Percentiles rank a stretch among this genome's conserved stretches.
phyloP scores from a whole-genome alignment of 2,113 vertebrate genomes.

The Stegostoma tigrinum region DNA sequence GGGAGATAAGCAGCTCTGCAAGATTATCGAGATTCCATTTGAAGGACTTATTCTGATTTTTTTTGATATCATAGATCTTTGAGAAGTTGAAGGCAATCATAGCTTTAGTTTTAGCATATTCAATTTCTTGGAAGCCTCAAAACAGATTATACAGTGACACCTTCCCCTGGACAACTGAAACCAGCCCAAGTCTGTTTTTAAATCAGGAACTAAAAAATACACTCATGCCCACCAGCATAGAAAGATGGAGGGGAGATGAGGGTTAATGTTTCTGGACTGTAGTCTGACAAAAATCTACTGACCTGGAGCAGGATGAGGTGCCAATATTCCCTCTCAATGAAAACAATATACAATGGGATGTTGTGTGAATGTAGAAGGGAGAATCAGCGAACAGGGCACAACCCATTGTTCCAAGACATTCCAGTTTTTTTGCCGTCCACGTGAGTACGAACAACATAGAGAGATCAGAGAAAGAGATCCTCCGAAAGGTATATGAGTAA shows the following conservation, averaged over 20 bases:
- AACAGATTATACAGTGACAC: background rate
- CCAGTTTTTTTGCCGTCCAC: too few relatives aligned
- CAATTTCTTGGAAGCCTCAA: background rate
- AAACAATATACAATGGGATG: too few relatives aligned
- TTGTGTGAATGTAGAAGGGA: too few relatives aligned
- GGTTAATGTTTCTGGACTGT: background rate
- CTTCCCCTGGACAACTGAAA: background rate
- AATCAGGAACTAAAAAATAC: background rate
- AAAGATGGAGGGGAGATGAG: background rate
- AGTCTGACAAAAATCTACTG: too few relatives aligned
- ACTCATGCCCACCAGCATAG: background rate
- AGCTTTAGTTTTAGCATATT: background rate
- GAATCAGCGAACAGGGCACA: too few relatives aligned
- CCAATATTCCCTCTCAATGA: too few relatives aligned
- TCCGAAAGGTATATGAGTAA: background rate
- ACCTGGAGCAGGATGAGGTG: too few relatives aligned
- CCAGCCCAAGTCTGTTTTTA: background rate
- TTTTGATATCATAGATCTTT: background rate
- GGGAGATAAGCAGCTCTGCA: too few relatives aligned
- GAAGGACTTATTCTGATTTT: background rate
- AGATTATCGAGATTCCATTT: background rate
- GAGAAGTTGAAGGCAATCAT: background rate
- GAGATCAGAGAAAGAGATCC: background rate
- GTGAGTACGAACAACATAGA: background rate
- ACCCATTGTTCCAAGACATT: too few relatives aligned